Percentiles rank a stretch among this genome's conserved stretches.
phyloP scores from a whole-genome alignment of 1,140 invertebrate genomes.

The Sitophilus oryzae region DNA sequence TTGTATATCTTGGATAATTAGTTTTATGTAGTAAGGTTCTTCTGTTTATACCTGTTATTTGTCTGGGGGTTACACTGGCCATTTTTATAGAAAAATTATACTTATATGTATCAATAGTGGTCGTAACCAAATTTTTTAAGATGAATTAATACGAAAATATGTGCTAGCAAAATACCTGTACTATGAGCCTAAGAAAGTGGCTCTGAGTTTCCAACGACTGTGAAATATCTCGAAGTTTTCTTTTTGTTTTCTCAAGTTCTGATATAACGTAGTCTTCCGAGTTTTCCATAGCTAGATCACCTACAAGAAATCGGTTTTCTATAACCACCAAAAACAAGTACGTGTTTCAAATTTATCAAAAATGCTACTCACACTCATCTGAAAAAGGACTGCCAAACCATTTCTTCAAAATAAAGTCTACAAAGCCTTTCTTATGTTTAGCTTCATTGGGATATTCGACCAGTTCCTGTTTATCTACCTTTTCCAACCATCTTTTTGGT shows the following conservation, averaged over 20 bases:
- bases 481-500: conserved; percentile 65
- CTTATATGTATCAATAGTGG: too few relatives aligned
- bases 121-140: too few relatives aligned
- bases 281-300: conserved; percentile 62
- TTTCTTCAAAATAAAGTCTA: conserved; percentile 63
- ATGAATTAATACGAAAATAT: too few relatives aligned
- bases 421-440: conserved; percentile 61
- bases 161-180: conserved; percentile 53
- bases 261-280: conserved; percentile 59
- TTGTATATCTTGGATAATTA: too few relatives aligned
- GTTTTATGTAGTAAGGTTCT: too few relatives aligned
- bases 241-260: conserved; percentile 67
- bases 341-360: too few relatives aligned
- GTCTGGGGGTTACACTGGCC: too few relatives aligned
- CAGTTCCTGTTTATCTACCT: conserved; percentile 72
- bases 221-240: conserved; percentile 62
- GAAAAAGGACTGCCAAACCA: conserved; percentile 71
- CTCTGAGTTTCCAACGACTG: conserved; percentile 66
- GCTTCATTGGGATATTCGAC: conserved; percentile 76
- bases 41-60: too few relatives aligned
- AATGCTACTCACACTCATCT: conserved; percentile 56
- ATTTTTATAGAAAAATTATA: too few relatives aligned
- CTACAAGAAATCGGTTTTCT: conserved; percentile 29
- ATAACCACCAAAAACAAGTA: too few relatives aligned
- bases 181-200: conserved; percentile 68